Evolutionary conservation across 2,797 vertebrate genomes (phyloP).

Genomic region (Esox lucius): DNA sequence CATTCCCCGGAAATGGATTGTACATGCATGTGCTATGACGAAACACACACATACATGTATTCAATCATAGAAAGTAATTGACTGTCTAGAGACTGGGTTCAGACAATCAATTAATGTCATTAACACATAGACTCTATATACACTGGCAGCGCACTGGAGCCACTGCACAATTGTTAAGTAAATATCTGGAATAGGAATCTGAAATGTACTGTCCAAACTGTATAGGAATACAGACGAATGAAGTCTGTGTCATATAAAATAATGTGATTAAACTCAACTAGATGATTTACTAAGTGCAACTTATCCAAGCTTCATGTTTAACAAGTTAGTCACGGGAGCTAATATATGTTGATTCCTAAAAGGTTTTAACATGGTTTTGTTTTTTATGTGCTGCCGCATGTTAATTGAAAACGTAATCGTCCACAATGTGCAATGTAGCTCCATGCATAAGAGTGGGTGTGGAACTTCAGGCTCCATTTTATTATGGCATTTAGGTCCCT

Average conservation of each 20-base stretch:
- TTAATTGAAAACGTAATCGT: not conserved
- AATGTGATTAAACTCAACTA: constrained; percentile 9
- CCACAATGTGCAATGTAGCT: not conserved
- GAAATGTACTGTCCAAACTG: constrained; percentile 9
- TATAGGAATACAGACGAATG: constrained; percentile 3
- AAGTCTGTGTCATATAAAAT: not conserved
- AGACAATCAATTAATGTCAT: not conserved
- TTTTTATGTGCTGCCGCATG: not conserved
- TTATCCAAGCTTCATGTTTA: not conserved
- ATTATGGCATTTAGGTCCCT: constrained; percentile 33
- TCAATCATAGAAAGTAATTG: constrained; percentile 18
- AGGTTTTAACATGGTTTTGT: not conserved
- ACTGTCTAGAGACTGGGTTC: constrained; percentile 4
- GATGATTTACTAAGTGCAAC: constrained; percentile 11
- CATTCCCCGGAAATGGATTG: constrained; percentile 7
- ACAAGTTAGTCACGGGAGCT: not conserved
- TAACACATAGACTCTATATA: not conserved
- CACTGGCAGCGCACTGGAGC: constrained; percentile 16
- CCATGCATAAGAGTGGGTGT: not conserved
- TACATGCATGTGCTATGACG: constrained; percentile 5
- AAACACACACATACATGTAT: constrained; percentile 1
- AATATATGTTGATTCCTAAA: not conserved
- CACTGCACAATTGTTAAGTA: constrained; percentile 25
- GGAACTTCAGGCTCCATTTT: not conserved
- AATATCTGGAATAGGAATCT: not conserved